A percentile compares a stretch with the other conserved stretches of the same genome.
phyloP scores from a whole-genome alignment of 2,797 vertebrate genomes.

The Propithecus deckenii region DNA sequence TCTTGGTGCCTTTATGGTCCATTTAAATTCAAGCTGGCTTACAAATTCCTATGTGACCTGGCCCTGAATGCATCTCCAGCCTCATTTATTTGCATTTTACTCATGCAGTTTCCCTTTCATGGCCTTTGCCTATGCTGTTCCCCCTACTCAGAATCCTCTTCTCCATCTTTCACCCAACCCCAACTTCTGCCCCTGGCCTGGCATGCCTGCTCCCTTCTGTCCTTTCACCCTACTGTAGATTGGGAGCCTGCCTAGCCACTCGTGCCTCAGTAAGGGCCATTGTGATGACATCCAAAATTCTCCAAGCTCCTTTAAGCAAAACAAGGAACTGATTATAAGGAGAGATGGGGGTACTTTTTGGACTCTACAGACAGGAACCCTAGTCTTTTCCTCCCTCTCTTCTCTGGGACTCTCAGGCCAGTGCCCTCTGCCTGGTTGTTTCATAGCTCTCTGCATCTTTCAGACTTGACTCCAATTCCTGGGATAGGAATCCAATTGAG shows the following conservation, averaged over 20 bases:
- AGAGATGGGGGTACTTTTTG: background rate
- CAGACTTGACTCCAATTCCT: constrained; percentile 14
- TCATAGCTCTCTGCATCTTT: background rate
- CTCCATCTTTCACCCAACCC: background rate
- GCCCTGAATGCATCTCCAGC: background rate
- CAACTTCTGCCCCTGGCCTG: background rate
- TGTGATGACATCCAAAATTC: background rate
- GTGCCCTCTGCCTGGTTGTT: background rate
- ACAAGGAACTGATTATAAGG: background rate
- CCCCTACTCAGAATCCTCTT: background rate
- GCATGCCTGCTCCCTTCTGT: background rate
- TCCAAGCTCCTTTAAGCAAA: background rate
- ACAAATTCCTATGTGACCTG: background rate
- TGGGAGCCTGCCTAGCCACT: background rate
- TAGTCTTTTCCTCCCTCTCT: background rate
- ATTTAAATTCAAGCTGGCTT: constrained; percentile 9
- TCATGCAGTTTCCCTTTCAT: background rate
- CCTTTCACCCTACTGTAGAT: background rate
- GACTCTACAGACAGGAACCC: background rate
- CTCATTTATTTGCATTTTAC: background rate
- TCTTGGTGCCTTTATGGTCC: background rate
- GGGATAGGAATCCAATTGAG: background rate
- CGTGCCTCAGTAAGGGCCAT: background rate
- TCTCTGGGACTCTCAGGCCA: background rate
- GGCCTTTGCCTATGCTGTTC: background rate